phyloP scores from a whole-genome alignment of 2,888 invertebrate genomes.

The Diogma glabrata region DNA sequence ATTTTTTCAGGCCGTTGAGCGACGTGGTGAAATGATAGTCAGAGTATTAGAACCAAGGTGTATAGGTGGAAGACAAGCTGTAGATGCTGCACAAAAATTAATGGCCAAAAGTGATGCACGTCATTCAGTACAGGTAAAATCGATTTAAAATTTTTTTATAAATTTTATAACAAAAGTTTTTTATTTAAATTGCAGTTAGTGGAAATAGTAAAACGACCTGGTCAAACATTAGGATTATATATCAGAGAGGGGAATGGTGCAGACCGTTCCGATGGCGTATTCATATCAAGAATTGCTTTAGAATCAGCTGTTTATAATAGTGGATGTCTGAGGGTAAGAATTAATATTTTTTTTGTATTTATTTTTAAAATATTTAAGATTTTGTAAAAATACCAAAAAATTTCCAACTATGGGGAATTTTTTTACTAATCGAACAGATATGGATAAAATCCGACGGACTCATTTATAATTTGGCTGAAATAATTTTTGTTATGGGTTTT shows the following conservation, averaged over 20 bases:
- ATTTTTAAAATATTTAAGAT: not conserved
- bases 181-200: conserved; percentile 61
- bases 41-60: conserved; percentile 79
- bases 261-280: conserved; percentile 89
- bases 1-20: conserved; percentile 61
- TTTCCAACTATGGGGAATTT: too few relatives aligned
- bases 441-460: too few relatives aligned
- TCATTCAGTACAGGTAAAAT: conserved; percentile 49
- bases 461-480: too few relatives aligned
- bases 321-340: conserved; percentile 73
- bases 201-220: conserved; percentile 97
- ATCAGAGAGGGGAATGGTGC: conserved; percentile 99
- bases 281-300: conserved; percentile 89
- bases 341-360: too few relatives aligned
- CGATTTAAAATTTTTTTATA: too few relatives aligned
- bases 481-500: too few relatives aligned
- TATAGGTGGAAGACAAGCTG: conserved; percentile 76
- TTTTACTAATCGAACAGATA: too few relatives aligned
- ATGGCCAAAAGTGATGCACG: conserved; percentile 47
- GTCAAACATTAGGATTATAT: conserved; percentile 94
- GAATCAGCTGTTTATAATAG: conserved; percentile 96
- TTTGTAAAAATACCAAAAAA: too few relatives aligned
- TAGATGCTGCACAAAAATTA: conserved; percentile 80
- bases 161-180: not conserved
- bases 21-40: conserved; percentile 91